These are phyloP conservation scores for Polypedilum pembai DNA, from an alignment of 1,140 invertebrate genomes.

Conservation along the genomic window DNA sequence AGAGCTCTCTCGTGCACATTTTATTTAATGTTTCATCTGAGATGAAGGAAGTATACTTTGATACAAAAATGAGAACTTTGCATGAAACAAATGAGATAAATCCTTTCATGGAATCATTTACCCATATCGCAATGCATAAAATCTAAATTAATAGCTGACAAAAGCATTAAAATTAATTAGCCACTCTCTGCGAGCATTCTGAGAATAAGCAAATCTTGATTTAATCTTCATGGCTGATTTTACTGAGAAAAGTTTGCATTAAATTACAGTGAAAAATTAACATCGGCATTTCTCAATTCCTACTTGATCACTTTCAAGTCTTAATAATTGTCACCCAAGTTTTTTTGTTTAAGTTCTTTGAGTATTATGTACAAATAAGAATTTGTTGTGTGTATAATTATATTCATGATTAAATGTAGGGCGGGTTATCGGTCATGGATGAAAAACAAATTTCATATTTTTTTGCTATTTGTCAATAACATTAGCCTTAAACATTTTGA, in stretches of 20 bases:
- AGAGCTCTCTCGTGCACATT: too few relatives aligned
- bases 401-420: background rate
- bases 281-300: background rate
- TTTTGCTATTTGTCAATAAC: background rate
- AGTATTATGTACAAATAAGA: background rate
- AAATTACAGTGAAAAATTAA: background rate
- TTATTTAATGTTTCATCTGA: too few relatives aligned
- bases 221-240: constrained; percentile 17
- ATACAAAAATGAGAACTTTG: background rate
- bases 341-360: background rate
- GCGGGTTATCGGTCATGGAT: constrained; percentile 10
- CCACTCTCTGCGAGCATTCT: background rate
- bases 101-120: constrained; percentile 25
- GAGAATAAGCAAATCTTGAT: background rate
- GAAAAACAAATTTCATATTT: background rate
- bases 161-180: constrained; percentile 22
- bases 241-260: background rate
- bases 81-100: background rate
- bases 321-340: background rate
- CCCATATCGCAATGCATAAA: constrained; percentile 20
- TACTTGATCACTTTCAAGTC: background rate
- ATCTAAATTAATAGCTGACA: constrained; percentile 22
- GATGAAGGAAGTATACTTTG: background rate
- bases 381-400: background rate
- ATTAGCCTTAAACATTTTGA: background rate